Conservation (phyloP, 2,888 invertebrate genomes). For the Aromia moschata region DNA sequence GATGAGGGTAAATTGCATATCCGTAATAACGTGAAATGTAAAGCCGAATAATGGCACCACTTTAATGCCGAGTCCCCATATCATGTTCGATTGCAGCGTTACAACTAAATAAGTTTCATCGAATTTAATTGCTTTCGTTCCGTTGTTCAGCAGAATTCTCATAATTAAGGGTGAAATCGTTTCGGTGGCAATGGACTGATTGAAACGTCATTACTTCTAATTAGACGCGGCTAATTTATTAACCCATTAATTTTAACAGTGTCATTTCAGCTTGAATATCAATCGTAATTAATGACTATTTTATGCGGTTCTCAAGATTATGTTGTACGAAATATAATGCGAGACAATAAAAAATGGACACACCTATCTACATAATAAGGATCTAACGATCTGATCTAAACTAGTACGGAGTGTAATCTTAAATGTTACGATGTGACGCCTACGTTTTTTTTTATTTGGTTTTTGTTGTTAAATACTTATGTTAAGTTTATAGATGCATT, state of each 20-base stretch:
- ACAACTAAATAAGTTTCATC: slow-evolving; percentile 5
- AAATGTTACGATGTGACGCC: neutral
- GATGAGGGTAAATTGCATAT: no score
- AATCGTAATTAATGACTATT: slow-evolving; percentile 41
- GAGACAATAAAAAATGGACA: slow-evolving; percentile 3
- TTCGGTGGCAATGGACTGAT: slow-evolving; percentile 30
- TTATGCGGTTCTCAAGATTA: slow-evolving; percentile 35
- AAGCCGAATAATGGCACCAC: no score
- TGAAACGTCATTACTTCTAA: slow-evolving; percentile 45
- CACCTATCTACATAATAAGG: neutral
- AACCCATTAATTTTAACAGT: slow-evolving; percentile 42
- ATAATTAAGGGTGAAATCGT: slow-evolving; percentile 5
- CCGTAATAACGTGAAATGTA: no score
- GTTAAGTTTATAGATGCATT: no score
- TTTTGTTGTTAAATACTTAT: neutral
- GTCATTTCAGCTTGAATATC: slow-evolving; percentile 41
- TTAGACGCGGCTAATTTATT: slow-evolving; percentile 43
- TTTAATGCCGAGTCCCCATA: neutral
- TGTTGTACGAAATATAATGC: slow-evolving; percentile 14
- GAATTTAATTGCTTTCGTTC: slow-evolving; percentile 1
- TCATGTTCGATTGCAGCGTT: neutral
- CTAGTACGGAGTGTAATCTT: neutral
- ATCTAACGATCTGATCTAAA: neutral
- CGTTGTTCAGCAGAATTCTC: neutral
- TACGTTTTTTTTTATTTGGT: neutral